Conservation (phyloP, 2,113 vertebrate species). For the Seriola aureovittata region DNA sequence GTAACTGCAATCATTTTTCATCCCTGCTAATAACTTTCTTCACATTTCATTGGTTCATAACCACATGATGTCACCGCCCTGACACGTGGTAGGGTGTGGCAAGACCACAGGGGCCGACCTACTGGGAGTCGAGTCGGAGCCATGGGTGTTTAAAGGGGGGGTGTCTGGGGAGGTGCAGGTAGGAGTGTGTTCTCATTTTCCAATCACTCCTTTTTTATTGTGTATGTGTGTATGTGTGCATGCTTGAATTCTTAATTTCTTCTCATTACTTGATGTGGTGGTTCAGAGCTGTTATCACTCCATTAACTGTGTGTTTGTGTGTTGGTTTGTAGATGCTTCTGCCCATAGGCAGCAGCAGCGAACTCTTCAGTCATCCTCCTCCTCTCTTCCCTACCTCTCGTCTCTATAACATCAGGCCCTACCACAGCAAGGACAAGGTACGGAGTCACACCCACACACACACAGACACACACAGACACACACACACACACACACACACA, state of each 20-base stretch:
- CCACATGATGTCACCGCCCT: slow-evolving; percentile 2
- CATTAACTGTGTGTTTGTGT: slow-evolving; percentile 25
- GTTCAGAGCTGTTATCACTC: neutral
- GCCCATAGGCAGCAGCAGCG: slow-evolving; percentile 85
- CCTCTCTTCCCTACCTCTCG: slow-evolving; percentile 88
- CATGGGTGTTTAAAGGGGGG: slow-evolving; percentile 87
- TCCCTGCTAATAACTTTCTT: neutral
- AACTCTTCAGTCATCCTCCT: slow-evolving; percentile 90
- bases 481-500: neutral
- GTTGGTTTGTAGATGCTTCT: slow-evolving; percentile 85
- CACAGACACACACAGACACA: too few species aligned
- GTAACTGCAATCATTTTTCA: neutral
- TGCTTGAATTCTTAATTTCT: neutral
- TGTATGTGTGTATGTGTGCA: neutral
- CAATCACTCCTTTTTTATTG: neutral
- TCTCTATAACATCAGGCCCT: slow-evolving; percentile 87
- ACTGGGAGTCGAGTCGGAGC: slow-evolving; percentile 84
- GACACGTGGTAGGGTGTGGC: slow-evolving; percentile 85
- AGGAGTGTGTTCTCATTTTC: slow-evolving; percentile 26
- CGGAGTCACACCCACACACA: neutral
- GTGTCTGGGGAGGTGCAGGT: slow-evolving; percentile 92
- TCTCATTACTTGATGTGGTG: neutral
- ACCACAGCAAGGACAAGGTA: slow-evolving; percentile 87
- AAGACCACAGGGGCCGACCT: slow-evolving; percentile 79
- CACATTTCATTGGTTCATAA: slow-evolving; percentile 7